phyloP scores from a whole-genome alignment of 2,113 vertebrate genomes.

The Halcyon malimbica region DNA sequence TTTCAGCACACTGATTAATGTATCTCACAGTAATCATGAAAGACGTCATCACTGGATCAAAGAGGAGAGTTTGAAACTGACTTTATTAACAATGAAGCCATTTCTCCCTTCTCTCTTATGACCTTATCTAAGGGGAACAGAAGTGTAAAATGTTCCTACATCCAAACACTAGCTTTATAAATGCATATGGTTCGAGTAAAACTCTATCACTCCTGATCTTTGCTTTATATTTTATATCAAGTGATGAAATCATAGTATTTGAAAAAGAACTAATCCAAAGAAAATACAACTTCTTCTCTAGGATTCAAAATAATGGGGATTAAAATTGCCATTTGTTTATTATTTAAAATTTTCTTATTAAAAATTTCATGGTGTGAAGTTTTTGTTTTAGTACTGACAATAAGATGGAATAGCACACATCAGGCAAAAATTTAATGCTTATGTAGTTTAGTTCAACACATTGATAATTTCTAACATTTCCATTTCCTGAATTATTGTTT shows the following conservation, averaged over 20 bases:
- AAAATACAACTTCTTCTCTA: not conserved
- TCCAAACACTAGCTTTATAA: not conserved
- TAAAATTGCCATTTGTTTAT: not conserved
- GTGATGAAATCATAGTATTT: not conserved
- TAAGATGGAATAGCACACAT: not conserved
- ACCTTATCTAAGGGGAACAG: not conserved
- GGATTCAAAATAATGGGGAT: not conserved
- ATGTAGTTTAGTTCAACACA: not conserved
- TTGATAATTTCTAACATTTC: not conserved
- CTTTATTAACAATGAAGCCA: not conserved
- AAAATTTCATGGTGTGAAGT: not conserved
- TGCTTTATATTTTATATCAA: not conserved
- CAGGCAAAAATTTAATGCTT: not conserved
- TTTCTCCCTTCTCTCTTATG: not conserved
- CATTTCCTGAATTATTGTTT: not conserved
- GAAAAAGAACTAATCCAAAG: not conserved
- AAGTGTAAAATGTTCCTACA: not conserved
- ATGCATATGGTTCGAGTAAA: not conserved
- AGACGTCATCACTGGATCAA: not conserved
- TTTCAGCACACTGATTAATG: constrained; percentile 5
- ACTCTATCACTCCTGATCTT: not conserved
- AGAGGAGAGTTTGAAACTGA: not conserved
- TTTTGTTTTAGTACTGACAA: not conserved
- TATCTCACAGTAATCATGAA: not conserved
- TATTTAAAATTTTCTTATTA: not conserved